phyloP scores from a whole-genome alignment of 2,797 vertebrate genomes.

The Cyprinodon diabolis region DNA sequence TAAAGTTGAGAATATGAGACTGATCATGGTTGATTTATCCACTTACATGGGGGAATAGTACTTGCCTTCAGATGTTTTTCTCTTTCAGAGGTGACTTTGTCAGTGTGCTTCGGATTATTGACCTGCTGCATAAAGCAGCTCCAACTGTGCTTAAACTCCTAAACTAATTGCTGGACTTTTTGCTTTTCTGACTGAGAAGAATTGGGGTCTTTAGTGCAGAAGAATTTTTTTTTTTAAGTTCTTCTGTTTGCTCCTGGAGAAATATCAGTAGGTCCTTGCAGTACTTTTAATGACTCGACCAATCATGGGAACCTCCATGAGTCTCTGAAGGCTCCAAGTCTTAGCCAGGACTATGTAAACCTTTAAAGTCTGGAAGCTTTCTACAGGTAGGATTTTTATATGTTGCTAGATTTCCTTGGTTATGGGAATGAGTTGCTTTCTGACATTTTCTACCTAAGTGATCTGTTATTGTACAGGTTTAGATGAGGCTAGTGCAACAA shows the following conservation, averaged over 20 bases:
- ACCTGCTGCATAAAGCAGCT: not conserved
- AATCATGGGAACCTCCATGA: fast-evolving
- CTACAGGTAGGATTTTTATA: not conserved
- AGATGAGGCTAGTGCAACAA: not conserved
- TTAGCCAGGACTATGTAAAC: not conserved
- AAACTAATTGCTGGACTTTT: not conserved
- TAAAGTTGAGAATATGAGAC: not conserved
- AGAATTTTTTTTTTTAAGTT: not conserved
- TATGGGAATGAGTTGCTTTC: not conserved
- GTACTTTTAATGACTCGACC: too few relatives aligned
- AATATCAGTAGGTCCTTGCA: not conserved
- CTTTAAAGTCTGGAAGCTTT: not conserved
- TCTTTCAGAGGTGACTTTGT: not conserved
- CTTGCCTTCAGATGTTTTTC: too few relatives aligned
- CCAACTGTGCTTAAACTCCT: not conserved
- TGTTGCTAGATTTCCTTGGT: not conserved
- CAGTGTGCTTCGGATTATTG: not conserved
- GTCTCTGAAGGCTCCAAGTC: not conserved
- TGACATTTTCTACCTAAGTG: not conserved
- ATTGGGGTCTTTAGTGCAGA: not conserved
- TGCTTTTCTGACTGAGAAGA: not conserved
- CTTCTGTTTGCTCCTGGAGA: not conserved
- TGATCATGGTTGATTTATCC: not conserved
- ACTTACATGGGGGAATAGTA: not conserved
- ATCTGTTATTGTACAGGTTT: not conserved